A percentile compares a stretch with the other conserved stretches of the same genome.
Evolutionary conservation across 2,797 vertebrate genomes (phyloP).

Genomic region (Graptemys geographica): DNA sequence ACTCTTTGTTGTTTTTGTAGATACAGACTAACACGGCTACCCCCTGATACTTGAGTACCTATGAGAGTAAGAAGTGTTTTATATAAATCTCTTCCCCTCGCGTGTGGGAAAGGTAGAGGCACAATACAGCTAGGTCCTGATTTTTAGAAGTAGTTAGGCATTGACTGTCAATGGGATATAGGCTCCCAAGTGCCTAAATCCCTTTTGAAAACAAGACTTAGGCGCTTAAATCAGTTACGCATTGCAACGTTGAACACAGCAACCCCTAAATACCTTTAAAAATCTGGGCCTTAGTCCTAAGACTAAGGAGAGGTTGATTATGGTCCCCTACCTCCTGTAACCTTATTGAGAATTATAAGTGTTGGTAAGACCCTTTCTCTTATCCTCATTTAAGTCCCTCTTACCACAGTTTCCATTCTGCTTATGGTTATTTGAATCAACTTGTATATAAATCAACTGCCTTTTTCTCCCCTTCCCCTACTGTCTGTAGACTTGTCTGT

Average conservation of each 20-base stretch:
- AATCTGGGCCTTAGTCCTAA: background rate
- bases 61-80: background rate
- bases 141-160: background rate
- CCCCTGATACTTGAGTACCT: no score
- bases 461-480: background rate
- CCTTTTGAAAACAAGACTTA: background rate
- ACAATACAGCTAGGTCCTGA: background rate
- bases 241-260: background rate
- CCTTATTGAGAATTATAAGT: background rate
- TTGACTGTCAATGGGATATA: background rate
- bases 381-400: background rate
- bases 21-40: no score
- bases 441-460: background rate
- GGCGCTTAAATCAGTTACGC: background rate
- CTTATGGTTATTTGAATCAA: background rate
- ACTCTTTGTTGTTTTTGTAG: no score
- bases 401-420: background rate
- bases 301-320: background rate
- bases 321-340: background rate
- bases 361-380: background rate
- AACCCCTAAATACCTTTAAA: background rate
- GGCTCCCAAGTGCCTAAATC: background rate
- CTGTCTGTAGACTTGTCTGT: background rate
- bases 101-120: background rate
- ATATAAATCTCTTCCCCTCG: background rate